Conservation (phyloP, 2,113 vertebrate genomes). For the Neolamprologus kungweensis region DNA sequence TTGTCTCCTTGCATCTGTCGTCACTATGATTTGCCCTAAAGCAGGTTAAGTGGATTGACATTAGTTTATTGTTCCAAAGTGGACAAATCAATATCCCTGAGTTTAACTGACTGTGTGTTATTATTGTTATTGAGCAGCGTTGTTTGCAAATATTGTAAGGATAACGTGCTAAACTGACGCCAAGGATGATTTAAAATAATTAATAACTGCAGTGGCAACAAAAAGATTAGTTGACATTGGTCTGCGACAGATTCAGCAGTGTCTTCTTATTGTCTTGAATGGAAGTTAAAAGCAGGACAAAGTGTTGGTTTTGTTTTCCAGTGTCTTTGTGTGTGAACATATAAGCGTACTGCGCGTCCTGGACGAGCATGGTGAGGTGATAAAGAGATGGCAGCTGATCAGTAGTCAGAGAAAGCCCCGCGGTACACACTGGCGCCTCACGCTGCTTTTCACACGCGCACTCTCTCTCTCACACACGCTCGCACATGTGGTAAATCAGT, state of each 20-base stretch:
- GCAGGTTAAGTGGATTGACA: neutral
- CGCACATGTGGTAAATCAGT: slow-evolving; percentile 3
- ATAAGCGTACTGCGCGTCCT: neutral
- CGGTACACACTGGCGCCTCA: slow-evolving; percentile 56
- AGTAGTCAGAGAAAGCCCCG: slow-evolving; percentile 66
- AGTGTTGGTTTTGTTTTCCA: neutral
- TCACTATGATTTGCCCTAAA: neutral
- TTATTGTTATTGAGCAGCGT: neutral
- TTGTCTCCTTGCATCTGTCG: neutral
- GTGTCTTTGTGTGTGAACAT: neutral
- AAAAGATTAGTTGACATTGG: neutral
- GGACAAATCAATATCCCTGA: neutral
- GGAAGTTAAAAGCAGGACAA: neutral
- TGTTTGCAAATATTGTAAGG: neutral
- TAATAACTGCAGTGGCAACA: neutral
- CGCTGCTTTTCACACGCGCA: neutral
- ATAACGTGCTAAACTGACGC: neutral
- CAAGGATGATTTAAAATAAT: fast-evolving
- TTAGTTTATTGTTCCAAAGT: neutral
- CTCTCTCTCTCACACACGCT: neutral
- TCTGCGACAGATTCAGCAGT: neutral
- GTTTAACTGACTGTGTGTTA: neutral
- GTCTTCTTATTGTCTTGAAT: neutral
- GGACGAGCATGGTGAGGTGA: slow-evolving; percentile 34
- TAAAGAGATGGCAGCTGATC: slow-evolving; percentile 67